Base-by-base conservation (phyloP, 1,140 invertebrate species). In the Macrocentrus cingulum region DNA sequence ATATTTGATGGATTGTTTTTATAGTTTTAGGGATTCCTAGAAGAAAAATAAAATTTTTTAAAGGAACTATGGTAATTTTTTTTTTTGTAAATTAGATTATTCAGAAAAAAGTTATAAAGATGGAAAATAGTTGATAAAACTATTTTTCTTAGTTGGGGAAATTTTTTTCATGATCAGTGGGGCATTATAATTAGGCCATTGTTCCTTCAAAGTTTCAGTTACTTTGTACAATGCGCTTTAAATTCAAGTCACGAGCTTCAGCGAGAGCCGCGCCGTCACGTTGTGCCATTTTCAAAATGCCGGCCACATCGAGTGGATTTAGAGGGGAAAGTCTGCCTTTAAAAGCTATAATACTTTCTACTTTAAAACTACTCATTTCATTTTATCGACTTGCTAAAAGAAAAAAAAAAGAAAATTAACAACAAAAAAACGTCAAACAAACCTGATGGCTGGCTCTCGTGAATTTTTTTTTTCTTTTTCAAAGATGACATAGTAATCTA, bases 171-270 rank as follows among this genome's bases (percentile, higher is more conserved):
- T 15, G 25, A 46, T 41, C 39, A 13, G 13, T 45, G 32, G 15
- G 29, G 37, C 41, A 49, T 57, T 49, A 11, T 63, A 63, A 59
- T 59, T 59, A 59, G 57, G 56, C 57, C 61, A 56, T 63, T 54
- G 57, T 59, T 56, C 44, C 41, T 59, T 59, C 53, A 22, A 37
- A 56, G 39, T 36, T 49, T 20, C 13, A 39, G 29, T 63, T 59
- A 59, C 54, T 59, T 63, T 63, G 53, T 63, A 63, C 57, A 63
- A 55, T 56, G 57, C 48, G 55, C 52, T 59, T 54, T 59, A 59
- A 46, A 63, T 63, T 59, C 56, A 63, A 63, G 61, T 63, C 56
- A 63, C 61, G 61, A 59, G 61, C 48, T 48, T 56, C 39, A n/a
- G 50, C 25, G 19, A 53, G 15, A 55, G 48, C 53, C 56, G n/a